phyloP scores from a whole-genome alignment of 2,888 invertebrate genomes.

The Cerceris rybyensis region DNA sequence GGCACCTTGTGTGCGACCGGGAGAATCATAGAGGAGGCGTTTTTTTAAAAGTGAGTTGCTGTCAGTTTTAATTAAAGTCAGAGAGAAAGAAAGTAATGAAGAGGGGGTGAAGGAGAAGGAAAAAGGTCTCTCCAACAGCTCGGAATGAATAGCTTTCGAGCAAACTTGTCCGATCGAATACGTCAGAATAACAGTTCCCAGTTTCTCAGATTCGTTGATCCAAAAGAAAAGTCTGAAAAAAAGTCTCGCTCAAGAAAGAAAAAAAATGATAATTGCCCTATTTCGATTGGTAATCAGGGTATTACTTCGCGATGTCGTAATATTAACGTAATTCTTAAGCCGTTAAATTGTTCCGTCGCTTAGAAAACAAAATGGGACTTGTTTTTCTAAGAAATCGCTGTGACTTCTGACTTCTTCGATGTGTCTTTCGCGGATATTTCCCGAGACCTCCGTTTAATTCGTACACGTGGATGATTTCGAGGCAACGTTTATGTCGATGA shows the following conservation, averaged over 20 bases:
- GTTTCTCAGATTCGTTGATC: constrained; percentile 32
- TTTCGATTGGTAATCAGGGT: constrained; percentile 58
- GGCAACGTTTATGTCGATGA: constrained; percentile 28
- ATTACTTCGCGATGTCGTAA: constrained; percentile 35
- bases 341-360: constrained; percentile 7
- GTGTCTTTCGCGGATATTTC: constrained; percentile 35
- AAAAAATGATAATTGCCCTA: neutral
- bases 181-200: constrained; percentile 52
- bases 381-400: constrained; percentile 37
- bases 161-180: constrained; percentile 41
- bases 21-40: neutral
- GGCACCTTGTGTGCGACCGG: constrained; percentile 4
- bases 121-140: neutral
- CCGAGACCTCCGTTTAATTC: constrained; percentile 25
- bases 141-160: constrained; percentile 24
- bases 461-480: constrained; percentile 23
- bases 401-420: constrained; percentile 54
- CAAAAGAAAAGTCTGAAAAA: constrained; percentile 22
- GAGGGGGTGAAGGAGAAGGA: too few species aligned
- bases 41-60: neutral
- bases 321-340: constrained; percentile 19
- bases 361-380: neutral
- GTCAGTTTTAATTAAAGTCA: too few species aligned
- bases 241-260: constrained; percentile 36
- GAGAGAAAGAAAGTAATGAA: too few species aligned